A percentile compares a stretch with the other conserved stretches of the same genome.
phyloP scores from a whole-genome alignment of 2,113 vertebrate species.

The Rissa tridactyla region DNA sequence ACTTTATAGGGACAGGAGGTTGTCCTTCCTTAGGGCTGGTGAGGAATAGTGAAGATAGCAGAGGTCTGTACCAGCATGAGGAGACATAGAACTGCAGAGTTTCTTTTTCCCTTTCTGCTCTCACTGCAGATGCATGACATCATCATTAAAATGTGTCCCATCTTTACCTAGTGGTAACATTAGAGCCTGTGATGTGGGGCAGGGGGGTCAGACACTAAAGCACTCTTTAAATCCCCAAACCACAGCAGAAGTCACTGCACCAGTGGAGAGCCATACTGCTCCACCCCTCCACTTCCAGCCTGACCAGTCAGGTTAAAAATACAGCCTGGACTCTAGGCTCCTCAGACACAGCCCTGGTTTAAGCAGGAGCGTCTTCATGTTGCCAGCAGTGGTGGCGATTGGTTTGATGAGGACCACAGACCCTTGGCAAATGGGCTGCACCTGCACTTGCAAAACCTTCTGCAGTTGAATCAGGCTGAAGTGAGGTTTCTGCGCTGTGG shows the following conservation, averaged over 20 bases:
- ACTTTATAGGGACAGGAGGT: background rate
- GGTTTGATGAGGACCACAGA: constrained; percentile 61
- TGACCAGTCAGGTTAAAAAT: background rate
- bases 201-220: background rate
- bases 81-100: background rate
- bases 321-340: background rate
- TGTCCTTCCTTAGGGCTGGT: background rate
- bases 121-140: background rate
- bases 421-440: constrained; percentile 26
- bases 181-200: constrained; percentile 37
- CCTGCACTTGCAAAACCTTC: constrained; percentile 38
- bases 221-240: constrained; percentile 29
- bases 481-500: constrained; percentile 41
- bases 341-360: background rate
- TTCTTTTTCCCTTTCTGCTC: background rate
- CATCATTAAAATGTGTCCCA: background rate
- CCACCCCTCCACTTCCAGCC: background rate
- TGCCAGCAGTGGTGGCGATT: background rate
- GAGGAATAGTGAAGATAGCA: background rate
- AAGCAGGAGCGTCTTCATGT: background rate
- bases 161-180: background rate
- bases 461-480: background rate
- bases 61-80: background rate
- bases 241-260: background rate
- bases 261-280: background rate